phyloP scores from a whole-genome alignment of 1,140 invertebrate genomes.

The Rhizoglyphus robini region DNA sequence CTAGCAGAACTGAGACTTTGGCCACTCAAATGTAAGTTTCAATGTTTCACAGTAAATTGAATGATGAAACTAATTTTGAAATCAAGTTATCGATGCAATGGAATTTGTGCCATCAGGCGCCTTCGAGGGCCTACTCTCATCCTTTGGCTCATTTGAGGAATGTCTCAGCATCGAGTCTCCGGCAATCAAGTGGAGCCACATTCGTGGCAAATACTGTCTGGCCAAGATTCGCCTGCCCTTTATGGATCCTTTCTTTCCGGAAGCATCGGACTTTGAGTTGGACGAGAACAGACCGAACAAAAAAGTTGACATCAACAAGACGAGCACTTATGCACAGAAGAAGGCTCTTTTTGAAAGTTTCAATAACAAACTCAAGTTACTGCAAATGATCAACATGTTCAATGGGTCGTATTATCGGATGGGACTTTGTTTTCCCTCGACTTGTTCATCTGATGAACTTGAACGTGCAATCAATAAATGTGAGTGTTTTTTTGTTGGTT shows the following conservation, averaged over 20 bases:
- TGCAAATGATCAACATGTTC: slow-evolving; percentile 12
- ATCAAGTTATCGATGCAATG: slow-evolving; percentile 18
- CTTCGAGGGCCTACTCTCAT: slow-evolving; percentile 10
- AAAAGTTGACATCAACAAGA: not conserved
- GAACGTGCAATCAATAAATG: slow-evolving; percentile 16
- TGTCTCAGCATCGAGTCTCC: slow-evolving; percentile 5
- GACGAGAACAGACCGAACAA: not conserved
- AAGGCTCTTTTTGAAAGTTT: not conserved
- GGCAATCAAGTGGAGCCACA: not conserved
- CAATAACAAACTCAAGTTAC: slow-evolving; percentile 13
- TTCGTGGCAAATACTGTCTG: slow-evolving; percentile 14
- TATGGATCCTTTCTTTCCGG: slow-evolving; percentile 7
- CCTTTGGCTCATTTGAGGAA: slow-evolving; percentile 16
- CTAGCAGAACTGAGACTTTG: not conserved
- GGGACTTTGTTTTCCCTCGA: slow-evolving; percentile 16
- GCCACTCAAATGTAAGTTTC: slow-evolving; percentile 15
- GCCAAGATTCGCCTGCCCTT: slow-evolving; percentile 11
- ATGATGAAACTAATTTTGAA: no score
- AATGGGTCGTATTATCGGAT: slow-evolving; percentile 7
- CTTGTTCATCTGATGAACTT: slow-evolving; percentile 1
- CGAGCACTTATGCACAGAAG: not conserved
- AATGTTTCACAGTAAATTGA: not conserved
- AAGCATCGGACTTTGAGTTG: not conserved
- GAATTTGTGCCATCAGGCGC: not conserved
- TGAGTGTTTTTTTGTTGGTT: no score